A percentile compares a stretch with the other conserved stretches of the same genome.
phyloP scores from a whole-genome alignment of 2,113 vertebrate genomes.

The Notarius quadriscutis region DNA sequence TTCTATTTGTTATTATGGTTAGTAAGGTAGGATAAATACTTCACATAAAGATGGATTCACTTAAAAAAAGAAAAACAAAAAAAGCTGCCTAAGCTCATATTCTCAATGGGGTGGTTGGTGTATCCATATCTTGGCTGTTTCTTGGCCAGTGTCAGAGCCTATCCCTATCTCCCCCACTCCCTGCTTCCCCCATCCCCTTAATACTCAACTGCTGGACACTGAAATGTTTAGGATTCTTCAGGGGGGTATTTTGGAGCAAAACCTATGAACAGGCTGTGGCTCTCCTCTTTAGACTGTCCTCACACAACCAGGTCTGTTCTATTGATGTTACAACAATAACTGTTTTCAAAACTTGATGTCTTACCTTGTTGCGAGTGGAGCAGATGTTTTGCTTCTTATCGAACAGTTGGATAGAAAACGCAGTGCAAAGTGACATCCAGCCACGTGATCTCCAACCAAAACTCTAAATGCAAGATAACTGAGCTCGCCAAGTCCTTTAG shows the following conservation, averaged over 20 bases:
- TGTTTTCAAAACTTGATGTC: constrained; percentile 17
- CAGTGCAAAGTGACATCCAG: constrained; percentile 45
- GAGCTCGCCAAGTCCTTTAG: not conserved
- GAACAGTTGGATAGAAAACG: constrained; percentile 16
- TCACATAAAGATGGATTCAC: not conserved
- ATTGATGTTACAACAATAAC: not conserved
- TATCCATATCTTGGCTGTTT: not conserved
- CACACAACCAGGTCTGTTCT: constrained; percentile 10
- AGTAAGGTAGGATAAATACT: not conserved
- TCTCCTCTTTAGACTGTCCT: constrained; percentile 22
- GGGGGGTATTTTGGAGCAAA: constrained; percentile 4
- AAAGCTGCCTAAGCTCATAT: not conserved
- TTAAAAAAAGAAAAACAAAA: not conserved
- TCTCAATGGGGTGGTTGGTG: not conserved
- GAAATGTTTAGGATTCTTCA: constrained; percentile 51
- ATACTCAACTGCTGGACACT: constrained; percentile 32
- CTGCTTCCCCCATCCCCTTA: not conserved
- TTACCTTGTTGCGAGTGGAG: constrained; percentile 59
- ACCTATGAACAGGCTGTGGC: not conserved
- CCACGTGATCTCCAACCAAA: constrained; percentile 38
- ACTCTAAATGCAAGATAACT: constrained; percentile 25
- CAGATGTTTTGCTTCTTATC: constrained; percentile 2
- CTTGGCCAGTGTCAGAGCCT: not conserved
- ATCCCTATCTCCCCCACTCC: not conserved
- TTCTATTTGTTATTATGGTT: not conserved